Evolutionary conservation across 2,113 vertebrate species (phyloP).

Genomic region (Prochilodus magdalenae): DNA sequence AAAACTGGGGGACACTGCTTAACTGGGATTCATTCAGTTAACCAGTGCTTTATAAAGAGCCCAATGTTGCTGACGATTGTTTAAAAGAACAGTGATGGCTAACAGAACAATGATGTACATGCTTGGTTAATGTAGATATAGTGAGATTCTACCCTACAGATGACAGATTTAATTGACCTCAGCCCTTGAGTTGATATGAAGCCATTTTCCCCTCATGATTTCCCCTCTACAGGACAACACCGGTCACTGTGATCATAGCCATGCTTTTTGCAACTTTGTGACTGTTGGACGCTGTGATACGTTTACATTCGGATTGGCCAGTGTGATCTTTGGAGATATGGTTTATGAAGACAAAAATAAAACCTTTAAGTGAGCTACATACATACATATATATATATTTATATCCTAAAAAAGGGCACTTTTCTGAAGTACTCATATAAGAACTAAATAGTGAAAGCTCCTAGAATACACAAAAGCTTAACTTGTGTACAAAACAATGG

Average conservation of each 20-base stretch:
- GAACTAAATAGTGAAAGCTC: slow-evolving; percentile 20
- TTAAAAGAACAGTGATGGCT: neutral
- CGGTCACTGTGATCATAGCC: neutral
- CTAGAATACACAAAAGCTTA: slow-evolving; percentile 35
- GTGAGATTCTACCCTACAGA: neutral
- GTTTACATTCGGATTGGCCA: slow-evolving; percentile 55
- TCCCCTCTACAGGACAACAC: neutral
- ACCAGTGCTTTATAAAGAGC: neutral
- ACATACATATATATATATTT: slow-evolving; percentile 45
- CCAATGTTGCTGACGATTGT: neutral
- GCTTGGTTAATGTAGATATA: neutral
- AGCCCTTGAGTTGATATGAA: neutral
- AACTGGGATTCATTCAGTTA: no score
- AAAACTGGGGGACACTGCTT: no score
- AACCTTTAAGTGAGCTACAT: slow-evolving; percentile 46
- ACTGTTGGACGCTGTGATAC: neutral
- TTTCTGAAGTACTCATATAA: slow-evolving; percentile 40
- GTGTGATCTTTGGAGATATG: slow-evolving; percentile 55
- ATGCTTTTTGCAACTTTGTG: neutral
- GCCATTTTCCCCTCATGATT: neutral
- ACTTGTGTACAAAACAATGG: slow-evolving; percentile 33
- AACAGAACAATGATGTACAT: neutral
- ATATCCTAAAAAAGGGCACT: slow-evolving; percentile 55
- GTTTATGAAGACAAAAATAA: slow-evolving; percentile 20
- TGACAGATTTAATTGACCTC: neutral